Evolutionary conservation across 2,888 invertebrate genomes (phyloP).

Genomic region (Leucophenga montana): DNA sequence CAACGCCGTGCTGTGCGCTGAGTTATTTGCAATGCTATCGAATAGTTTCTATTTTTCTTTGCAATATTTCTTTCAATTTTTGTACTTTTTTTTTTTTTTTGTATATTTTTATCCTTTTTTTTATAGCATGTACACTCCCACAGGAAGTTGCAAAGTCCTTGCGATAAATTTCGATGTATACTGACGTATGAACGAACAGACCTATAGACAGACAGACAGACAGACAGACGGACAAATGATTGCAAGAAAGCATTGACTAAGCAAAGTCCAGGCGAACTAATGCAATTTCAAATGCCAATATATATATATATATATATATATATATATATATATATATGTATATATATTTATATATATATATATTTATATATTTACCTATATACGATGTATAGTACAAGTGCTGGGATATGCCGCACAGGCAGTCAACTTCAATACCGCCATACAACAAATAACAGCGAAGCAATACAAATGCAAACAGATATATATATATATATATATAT

Average conservation of each 20-base stretch:
- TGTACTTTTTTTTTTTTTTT: not conserved
- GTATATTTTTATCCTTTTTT: not conserved
- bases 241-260: not conserved
- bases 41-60: not conserved
- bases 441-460: not conserved
- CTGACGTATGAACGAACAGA: no score
- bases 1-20: not conserved
- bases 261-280: constrained; percentile 1
- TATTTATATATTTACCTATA: no score
- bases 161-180: not conserved
- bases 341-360: no score
- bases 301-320: no score
- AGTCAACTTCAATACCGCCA: no score
- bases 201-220: no score
- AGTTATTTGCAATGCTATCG: constrained; percentile 21
- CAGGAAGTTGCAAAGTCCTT: constrained; percentile 3
- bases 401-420: no score
- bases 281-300: not conserved
- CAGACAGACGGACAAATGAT: no score
- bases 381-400: no score
- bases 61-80: not conserved
- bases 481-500: not conserved
- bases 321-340: no score
- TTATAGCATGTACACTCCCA: not conserved
- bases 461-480: constrained; percentile 3